Base-by-base conservation (phyloP, 2,888 invertebrate genomes). In the Vesta saturnalis region DNA sequence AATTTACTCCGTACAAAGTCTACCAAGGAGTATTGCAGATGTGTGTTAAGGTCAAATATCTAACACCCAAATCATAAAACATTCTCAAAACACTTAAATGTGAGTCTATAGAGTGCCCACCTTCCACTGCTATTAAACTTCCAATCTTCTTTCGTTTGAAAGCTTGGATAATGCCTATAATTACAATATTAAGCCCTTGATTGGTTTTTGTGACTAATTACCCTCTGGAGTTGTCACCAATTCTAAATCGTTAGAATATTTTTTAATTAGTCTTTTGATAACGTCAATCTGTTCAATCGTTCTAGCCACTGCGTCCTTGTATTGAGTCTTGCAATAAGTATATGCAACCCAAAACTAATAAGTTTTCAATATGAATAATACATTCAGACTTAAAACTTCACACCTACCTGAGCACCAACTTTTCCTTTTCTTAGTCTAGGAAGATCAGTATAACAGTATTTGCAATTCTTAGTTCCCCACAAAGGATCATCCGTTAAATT, bases 321-420 rank as follows among this genome's bases (percentile, higher is more conserved):
- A 85, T 73, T 88, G 87, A 0, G 85, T 81, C n/a, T 77, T 72
- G 75, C 90, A 90, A 0, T 77, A 76, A 0, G 85, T 86, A 74
- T 87, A 90, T 0, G 88, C 87, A 0, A 85, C 87, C 89, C 89
- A 90, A 77, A 89, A 89, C 89, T 89, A 77, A n/a, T n/a, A n/a
- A n/a, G n/a, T n/a, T n/a, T n/a, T n/a, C n/a, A n/a, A n/a, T n/a
- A n/a, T n/a, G n/a, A n/a, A n/a, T n/a, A n/a, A n/a, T n/a, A n/a
- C n/a, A n/a, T n/a, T n/a, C n/a, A n/a, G n/a, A n/a, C n/a, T n/a
- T n/a, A n/a, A n/a, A n/a, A n/a, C n/a, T n/a, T n/a, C n/a, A n/a
- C n/a, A n/a, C n/a, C n/a, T n/a, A n/a, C n/a, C n/a, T 8, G 39
- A 12, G 39, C 39, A 4, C 87, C 88, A 1, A 89, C 79, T 81